Conservation (phyloP, 1,140 invertebrate species). For the Holotrichia oblita region DNA sequence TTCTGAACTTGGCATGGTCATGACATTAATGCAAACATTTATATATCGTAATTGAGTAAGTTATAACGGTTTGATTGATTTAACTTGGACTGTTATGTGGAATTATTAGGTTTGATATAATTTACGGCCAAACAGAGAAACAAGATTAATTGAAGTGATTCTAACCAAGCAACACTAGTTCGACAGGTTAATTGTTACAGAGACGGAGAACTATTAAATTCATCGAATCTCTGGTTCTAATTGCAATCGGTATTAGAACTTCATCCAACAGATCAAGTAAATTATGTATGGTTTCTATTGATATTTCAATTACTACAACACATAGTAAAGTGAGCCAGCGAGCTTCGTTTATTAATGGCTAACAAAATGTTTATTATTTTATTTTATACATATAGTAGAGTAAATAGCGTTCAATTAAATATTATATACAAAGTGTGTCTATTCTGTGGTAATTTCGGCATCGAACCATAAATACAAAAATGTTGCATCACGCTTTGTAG, state of each 20-base stretch:
- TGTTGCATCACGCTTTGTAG: no score
- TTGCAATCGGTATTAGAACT: conserved; percentile 11
- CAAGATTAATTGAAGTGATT: background rate
- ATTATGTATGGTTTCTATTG: background rate
- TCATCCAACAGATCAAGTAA: background rate
- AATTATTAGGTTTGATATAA: conserved; percentile 9
- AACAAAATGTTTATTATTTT: no score
- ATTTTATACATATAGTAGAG: no score
- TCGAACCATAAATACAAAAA: no score
- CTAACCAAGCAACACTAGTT: background rate
- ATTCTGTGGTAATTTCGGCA: no score
- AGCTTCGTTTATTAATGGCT: no score
- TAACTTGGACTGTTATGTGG: background rate
- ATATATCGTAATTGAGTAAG: background rate
- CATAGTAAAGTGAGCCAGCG: background rate
- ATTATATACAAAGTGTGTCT: no score
- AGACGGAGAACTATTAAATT: background rate
- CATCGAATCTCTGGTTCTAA: background rate
- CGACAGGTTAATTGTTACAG: conserved; percentile 16
- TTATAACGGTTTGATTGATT: background rate
- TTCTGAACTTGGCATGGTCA: background rate
- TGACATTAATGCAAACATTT: background rate
- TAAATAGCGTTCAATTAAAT: no score
- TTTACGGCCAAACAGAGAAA: background rate
- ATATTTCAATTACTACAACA: background rate